Conservation (phyloP, 2,888 invertebrate genomes). For the Teleogryllus oceanicus region DNA sequence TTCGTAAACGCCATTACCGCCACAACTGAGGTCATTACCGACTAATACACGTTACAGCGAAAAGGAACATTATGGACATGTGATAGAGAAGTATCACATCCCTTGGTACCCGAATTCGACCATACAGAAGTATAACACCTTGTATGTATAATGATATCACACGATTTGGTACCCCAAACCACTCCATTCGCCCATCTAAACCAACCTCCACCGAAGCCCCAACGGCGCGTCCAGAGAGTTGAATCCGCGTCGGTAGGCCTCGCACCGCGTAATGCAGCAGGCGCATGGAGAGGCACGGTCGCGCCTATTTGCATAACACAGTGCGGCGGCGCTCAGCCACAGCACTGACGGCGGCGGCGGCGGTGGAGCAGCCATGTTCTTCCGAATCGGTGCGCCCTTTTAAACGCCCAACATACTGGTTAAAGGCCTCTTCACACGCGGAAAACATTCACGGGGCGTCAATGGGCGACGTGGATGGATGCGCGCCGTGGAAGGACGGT, state of each 20-base stretch:
- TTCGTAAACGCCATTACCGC: too few species aligned
- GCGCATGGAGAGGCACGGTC: background rate
- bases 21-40: too few species aligned
- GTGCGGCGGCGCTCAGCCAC: background rate
- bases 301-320: constrained; percentile 18
- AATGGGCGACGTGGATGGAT: constrained; percentile 7
- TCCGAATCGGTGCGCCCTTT: constrained; percentile 9
- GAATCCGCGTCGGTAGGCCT: background rate
- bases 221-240: too few species aligned
- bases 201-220: too few species aligned
- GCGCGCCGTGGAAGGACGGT: background rate
- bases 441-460: constrained; percentile 18
- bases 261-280: background rate
- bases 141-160: too few species aligned
- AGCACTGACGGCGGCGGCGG: background rate
- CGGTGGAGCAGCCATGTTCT: background rate
- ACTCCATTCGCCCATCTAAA: too few species aligned
- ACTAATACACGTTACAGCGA: too few species aligned
- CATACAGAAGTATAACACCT: too few species aligned
- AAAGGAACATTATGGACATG: too few species aligned
- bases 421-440: constrained; percentile 1
- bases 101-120: too few species aligned
- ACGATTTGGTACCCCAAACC: too few species aligned
- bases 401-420: constrained; percentile 18
- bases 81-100: too few species aligned